Evolutionary conservation across 2,888 invertebrate genomes (phyloP).

Genomic region (Anaspis maculata): DNA sequence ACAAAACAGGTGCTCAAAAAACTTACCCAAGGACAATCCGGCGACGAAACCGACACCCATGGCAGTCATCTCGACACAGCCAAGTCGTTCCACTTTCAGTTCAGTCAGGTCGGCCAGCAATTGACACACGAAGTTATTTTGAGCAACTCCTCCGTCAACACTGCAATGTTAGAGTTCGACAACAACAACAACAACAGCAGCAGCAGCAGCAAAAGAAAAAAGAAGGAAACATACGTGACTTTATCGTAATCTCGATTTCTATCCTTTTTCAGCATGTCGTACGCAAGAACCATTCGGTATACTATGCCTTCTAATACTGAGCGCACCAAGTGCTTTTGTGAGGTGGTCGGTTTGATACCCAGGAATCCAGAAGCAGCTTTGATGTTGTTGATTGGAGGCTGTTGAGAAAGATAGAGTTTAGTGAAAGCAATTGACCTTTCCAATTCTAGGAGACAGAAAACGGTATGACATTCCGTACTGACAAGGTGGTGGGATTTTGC

Average conservation of each 20-base stretch:
- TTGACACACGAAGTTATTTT: constrained; percentile 87
- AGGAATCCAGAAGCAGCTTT: constrained; percentile 78
- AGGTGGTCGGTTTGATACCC: constrained; percentile 66
- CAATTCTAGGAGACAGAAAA: no score
- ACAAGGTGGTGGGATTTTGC: no score
- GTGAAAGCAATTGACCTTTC: no score
- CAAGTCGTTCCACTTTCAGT: constrained; percentile 64
- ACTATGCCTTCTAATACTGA: constrained; percentile 80
- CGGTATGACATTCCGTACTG: no score
- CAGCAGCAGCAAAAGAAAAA: no score
- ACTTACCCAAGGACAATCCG: constrained; percentile 65
- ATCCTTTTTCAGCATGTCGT: constrained; percentile 63
- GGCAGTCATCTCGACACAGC: constrained; percentile 71
- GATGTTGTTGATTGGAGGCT: constrained; percentile 87
- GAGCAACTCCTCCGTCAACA: constrained; percentile 93
- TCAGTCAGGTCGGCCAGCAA: constrained; percentile 76
- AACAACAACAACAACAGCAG: no score
- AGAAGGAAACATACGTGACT: constrained; percentile 49
- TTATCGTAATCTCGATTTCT: constrained; percentile 47
- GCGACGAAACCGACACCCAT: constrained; percentile 82
- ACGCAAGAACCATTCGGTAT: constrained; percentile 72
- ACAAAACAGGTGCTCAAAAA: background rate
- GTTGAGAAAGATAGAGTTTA: constrained; percentile 19
- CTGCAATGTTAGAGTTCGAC: constrained; percentile 54
- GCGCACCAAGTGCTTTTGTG: constrained; percentile 68